Evolutionary conservation across 2,797 vertebrate species (phyloP), one percentile per base, ranked within the genome.

Genomic region (Eleutherodactylus coqui): DNA sequence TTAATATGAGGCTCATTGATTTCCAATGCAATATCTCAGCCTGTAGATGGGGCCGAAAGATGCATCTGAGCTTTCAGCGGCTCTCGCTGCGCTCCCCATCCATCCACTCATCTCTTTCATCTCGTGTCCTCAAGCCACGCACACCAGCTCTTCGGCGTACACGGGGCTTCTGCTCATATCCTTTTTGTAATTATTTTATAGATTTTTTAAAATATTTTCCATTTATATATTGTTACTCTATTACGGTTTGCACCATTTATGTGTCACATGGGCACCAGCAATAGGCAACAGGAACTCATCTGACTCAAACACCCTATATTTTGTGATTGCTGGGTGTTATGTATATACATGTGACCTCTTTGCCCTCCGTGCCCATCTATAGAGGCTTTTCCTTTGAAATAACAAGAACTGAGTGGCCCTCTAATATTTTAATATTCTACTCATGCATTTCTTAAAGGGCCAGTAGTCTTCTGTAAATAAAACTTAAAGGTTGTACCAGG

Each of bases 1-100:
- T 76, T 82, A 76, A 86, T 77, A 82, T 13, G 58, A 69, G 69
- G 24, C 27, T n/a, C 70, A 86, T 86, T 86, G 85, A 86, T 86
- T 86, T 86, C 85, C 79, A 70, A 82, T 82, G 55, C 49, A 47
- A 27, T 55, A 79, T 73, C 45, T 72, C 76, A 60, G 75, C 17
- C 53, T 16, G 29, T 49, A 51, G 72, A 45, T 73, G 21, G 60
- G 55, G 53, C 38, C 24, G 51, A 27, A 60, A 19, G 60, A 70
- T 73, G 11, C 41, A 36, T 64, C 53, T 75, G 34, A 38, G 53
- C 67, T 86, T 32, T 86, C 51, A 19, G 51, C 24, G 53, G 47
- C 32, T 64, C 64, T 24, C 5, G 24, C 11, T 36, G 38, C 47
- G 24, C 32, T 11, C 11, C 70, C 32, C 11, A 16, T 41, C 36